Evolutionary conservation across 2,797 vertebrate genomes (phyloP), one percentile per base, ranked within the genome.

Genomic region (Mastacembelus armatus): DNA sequence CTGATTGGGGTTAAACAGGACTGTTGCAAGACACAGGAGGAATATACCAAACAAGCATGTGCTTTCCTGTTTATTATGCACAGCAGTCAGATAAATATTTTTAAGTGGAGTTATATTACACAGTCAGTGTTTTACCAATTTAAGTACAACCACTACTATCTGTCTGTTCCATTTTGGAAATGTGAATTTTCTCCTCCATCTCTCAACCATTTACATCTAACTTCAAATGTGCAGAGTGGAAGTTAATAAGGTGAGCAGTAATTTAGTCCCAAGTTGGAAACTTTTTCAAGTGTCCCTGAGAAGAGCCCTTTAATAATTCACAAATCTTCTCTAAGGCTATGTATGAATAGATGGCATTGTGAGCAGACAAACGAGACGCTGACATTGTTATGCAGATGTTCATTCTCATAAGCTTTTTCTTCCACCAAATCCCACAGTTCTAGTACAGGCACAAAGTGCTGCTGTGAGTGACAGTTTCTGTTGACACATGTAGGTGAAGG

Each of bases 351-450:
- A 86, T 89, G 91, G 89, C 90, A 90, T 59, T 79, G 82, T 71
- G 87, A 81, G 84, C 80, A 83, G 87, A 80, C 78, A 51, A 76
- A 86, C 81, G 84, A 85, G 77, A 83, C 77, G 66, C 77, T 83
- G 88, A 88, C 90, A 90, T 88, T 88, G 88, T 88, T 89, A 91
- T 92, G 91, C 89, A 89, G 88, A 92, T 92, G 82, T 90, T 89
- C 82, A 44, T 74, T 85, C 84, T 59, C 60, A 22, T 81, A 85
- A 78, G 83, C 81, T 83, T 85, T 88, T 85, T 81, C 71, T 80
- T 78, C 66, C 86, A 39, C 57, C 81, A 66, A 87, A 84, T 88
- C 87, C 87, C 88, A 71, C 83, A 73, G 85, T 86, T 81, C 73
- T 84, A 43, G 75, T 52, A 30, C 56, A 22, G 74, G 68, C 74